These are phyloP conservation scores for Sebastes matsubarae DNA, from an alignment of 2,797 vertebrate genomes.

Conservation along the genomic window DNA sequence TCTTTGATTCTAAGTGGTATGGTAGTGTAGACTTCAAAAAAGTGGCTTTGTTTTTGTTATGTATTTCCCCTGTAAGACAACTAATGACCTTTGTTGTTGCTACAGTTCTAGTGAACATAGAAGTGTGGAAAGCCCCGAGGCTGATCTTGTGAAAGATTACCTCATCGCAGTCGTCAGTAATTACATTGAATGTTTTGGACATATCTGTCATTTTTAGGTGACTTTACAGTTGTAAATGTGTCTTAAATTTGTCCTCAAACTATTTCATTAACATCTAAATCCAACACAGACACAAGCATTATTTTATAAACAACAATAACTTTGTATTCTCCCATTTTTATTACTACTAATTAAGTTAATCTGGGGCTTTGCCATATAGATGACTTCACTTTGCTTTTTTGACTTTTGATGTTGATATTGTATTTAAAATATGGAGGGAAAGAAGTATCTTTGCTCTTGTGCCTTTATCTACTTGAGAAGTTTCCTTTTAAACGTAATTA, in stretches of 20 bases:
- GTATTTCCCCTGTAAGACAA: slow-evolving; percentile 46
- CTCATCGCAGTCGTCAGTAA: slow-evolving; percentile 14
- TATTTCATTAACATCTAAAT: background rate
- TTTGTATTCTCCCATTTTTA: background rate
- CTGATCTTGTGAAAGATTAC: slow-evolving; percentile 31
- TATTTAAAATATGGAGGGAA: background rate
- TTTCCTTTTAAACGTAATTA: background rate
- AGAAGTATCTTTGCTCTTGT: background rate
- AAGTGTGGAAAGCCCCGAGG: slow-evolving; percentile 61
- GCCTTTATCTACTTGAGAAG: slow-evolving; percentile 1
- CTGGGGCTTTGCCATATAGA: background rate
- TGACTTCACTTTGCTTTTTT: background rate
- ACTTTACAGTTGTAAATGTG: slow-evolving; percentile 2
- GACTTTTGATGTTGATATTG: background rate
- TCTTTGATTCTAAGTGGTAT: slow-evolving; percentile 70
- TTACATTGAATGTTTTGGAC: background rate
- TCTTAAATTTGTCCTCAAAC: slow-evolving; percentile 1
- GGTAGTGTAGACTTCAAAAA: slow-evolving; percentile 63
- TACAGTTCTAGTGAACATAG: slow-evolving; percentile 53
- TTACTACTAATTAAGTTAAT: background rate
- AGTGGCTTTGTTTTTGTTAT: slow-evolving; percentile 46
- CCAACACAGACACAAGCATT: background rate
- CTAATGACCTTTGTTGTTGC: slow-evolving; percentile 42
- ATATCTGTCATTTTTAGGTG: slow-evolving; percentile 3
- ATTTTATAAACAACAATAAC: background rate